Evolutionary conservation across 2,797 vertebrate genomes (phyloP).

Genomic region (Euthynnus affinis): DNA sequence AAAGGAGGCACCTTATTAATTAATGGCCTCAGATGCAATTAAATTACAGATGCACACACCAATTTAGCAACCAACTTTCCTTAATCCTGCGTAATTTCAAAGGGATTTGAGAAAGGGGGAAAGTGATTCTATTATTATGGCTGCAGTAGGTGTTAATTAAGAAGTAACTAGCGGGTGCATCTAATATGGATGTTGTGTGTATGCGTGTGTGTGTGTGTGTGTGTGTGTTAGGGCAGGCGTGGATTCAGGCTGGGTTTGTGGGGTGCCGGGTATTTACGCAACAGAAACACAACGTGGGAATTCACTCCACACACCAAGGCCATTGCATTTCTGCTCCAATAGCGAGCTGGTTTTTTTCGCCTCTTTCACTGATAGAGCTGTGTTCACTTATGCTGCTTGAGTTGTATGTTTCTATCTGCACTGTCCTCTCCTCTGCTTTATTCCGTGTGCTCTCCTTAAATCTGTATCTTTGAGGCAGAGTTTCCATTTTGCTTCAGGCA

Average conservation of each 20-base stretch:
- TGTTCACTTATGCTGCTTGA: slow-evolving; percentile 33
- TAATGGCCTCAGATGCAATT: slow-evolving; percentile 89
- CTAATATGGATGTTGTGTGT: slow-evolving; percentile 68
- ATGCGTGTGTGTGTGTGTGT: slow-evolving; percentile 35
- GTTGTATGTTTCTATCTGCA: slow-evolving; percentile 44
- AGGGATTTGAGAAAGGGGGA: slow-evolving; percentile 87
- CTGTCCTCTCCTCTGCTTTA: slow-evolving; percentile 24
- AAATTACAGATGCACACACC: slow-evolving; percentile 90
- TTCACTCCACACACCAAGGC: slow-evolving; percentile 69
- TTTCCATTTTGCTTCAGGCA: slow-evolving; percentile 36
- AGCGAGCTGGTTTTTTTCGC: neutral
- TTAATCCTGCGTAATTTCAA: slow-evolving; percentile 91
- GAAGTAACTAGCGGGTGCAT: slow-evolving; percentile 84
- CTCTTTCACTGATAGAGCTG: slow-evolving; percentile 37
- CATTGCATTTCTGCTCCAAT: slow-evolving; percentile 46
- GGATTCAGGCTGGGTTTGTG: slow-evolving; percentile 53
- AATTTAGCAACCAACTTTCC: slow-evolving; percentile 90
- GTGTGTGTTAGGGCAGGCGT: slow-evolving; percentile 15
- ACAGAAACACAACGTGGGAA: slow-evolving; percentile 73
- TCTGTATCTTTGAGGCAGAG: slow-evolving; percentile 42
- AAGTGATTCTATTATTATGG: slow-evolving; percentile 84
- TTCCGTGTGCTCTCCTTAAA: slow-evolving; percentile 40
- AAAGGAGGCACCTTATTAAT: slow-evolving; percentile 90
- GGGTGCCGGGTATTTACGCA: slow-evolving; percentile 74
- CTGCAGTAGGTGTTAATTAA: slow-evolving; percentile 88